A percentile compares a stretch with the other conserved stretches of the same genome.
Evolutionary conservation across 2,797 vertebrate genomes (phyloP).

Genomic region (Bovichtus diacanthus): DNA sequence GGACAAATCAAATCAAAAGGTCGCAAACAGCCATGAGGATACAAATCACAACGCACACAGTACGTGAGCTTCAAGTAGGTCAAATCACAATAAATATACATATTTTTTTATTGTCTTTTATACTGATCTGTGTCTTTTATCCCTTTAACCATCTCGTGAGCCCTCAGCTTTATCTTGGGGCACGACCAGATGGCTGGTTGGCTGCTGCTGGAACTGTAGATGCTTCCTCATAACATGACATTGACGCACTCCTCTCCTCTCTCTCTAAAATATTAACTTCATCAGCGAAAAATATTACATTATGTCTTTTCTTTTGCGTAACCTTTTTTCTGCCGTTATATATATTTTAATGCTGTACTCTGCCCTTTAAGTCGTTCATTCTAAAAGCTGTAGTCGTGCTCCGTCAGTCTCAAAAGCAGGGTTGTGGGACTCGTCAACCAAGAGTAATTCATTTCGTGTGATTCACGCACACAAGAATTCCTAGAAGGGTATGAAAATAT

Average conservation of each 20-base stretch:
- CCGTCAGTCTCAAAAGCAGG: background rate
- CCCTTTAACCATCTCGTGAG: background rate
- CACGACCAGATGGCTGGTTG: background rate
- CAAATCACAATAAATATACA: no score
- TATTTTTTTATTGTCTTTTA: no score
- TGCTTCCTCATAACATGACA: conserved; percentile 11
- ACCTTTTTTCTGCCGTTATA: background rate
- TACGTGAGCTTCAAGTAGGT: no score
- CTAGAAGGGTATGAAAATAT: conserved; percentile 59
- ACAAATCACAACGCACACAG: conserved; percentile 26
- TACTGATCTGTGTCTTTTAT: background rate
- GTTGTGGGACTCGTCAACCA: conserved; percentile 32
- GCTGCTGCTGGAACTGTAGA: background rate
- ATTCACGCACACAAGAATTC: conserved; percentile 49
- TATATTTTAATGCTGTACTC: background rate
- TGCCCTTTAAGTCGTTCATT: background rate
- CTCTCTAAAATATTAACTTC: background rate
- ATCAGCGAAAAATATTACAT: background rate
- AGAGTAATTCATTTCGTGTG: conserved; percentile 38
- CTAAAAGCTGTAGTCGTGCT: background rate
- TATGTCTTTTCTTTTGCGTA: background rate
- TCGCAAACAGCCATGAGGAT: no score
- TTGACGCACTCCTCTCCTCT: background rate
- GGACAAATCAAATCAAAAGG: no score
- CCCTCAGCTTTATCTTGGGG: background rate